These are phyloP conservation scores for Clusia tigrina DNA, from an alignment of 2,888 invertebrate species.

Conservation along the genomic window DNA sequence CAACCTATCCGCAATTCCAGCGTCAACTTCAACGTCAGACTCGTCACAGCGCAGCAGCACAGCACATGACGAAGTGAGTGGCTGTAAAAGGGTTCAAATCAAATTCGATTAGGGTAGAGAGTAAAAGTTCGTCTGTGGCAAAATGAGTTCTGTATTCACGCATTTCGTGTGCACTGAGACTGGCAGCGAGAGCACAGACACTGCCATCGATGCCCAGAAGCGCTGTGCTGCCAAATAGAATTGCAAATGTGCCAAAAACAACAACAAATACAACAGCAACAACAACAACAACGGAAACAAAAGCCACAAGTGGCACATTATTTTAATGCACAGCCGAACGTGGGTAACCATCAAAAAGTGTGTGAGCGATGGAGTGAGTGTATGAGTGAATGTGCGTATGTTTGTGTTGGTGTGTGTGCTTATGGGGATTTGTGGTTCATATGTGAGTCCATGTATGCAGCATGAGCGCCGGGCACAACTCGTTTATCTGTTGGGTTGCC, in stretches of 20 bases:
- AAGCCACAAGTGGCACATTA: conserved; percentile 61
- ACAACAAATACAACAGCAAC: conserved; percentile 15
- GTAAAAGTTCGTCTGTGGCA: conserved; percentile 33
- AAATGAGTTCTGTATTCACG: conserved; percentile 19
- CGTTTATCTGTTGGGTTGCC: too few species aligned
- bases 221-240: conserved; percentile 9
- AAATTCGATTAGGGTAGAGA: conserved; percentile 55
- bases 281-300: conserved; percentile 22
- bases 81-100: conserved; percentile 51
- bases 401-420: not conserved
- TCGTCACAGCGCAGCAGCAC: conserved; percentile 22
- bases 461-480: too few species aligned
- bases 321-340: conserved; percentile 55
- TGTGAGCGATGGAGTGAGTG: conserved; percentile 24
- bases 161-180: conserved; percentile 27
- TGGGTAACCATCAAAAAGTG: too few species aligned
- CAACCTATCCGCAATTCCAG: not conserved
- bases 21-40: not conserved
- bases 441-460: conserved; percentile 26
- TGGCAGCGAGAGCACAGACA: conserved; percentile 9
- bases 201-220: conserved; percentile 5
- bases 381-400: conserved; percentile 20
- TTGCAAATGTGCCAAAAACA: not conserved
- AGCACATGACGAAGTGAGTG: not conserved
- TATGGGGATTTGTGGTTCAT: conserved; percentile 10